Percentiles rank a stretch among this genome's conserved stretches.
Conservation (phyloP, 2,888 invertebrate genomes). For the Parascotia fuliginaria region DNA sequence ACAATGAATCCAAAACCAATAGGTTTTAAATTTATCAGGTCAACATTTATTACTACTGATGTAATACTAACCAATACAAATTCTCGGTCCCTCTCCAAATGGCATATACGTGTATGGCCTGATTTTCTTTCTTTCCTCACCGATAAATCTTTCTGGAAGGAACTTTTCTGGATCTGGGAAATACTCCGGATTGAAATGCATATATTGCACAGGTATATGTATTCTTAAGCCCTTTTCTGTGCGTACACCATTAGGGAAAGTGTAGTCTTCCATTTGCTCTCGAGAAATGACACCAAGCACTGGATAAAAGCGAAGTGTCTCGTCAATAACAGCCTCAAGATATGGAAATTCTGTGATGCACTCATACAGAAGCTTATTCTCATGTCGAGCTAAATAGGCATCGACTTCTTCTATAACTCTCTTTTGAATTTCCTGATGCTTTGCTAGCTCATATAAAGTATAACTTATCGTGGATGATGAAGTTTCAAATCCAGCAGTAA, state of each 20-base stretch:
- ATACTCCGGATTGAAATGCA: constrained; percentile 71
- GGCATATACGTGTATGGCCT: constrained; percentile 65
- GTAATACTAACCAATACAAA: constrained; percentile 14
- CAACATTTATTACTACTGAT: too few species aligned
- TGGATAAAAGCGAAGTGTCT: constrained; percentile 56
- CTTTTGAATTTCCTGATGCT: constrained; percentile 47
- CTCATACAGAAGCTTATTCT: constrained; percentile 51
- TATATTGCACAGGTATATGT: constrained; percentile 33
- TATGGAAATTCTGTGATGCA: constrained; percentile 54
- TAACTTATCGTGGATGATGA: constrained; percentile 52
- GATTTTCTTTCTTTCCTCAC: constrained; percentile 62
- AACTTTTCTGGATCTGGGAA: constrained; percentile 82
- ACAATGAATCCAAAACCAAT: too few species aligned
- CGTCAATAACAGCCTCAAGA: constrained; percentile 54
- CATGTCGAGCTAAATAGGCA: constrained; percentile 42
- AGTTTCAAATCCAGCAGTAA: constrained; percentile 62
- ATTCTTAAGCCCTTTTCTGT: constrained; percentile 44
- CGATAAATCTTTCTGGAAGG: constrained; percentile 82
- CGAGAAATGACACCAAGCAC: constrained; percentile 50
- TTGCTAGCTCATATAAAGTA: constrained; percentile 58
- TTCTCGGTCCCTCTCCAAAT: constrained; percentile 48
- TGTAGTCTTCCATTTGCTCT: constrained; percentile 45
- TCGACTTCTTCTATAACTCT: constrained; percentile 55
- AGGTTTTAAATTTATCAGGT: too few species aligned
- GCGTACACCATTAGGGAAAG: constrained; percentile 39